Evolutionary conservation across 2,797 vertebrate species (phyloP), one percentile per base, ranked within the genome.

Genomic region (Chrysocyon brachyurus): DNA sequence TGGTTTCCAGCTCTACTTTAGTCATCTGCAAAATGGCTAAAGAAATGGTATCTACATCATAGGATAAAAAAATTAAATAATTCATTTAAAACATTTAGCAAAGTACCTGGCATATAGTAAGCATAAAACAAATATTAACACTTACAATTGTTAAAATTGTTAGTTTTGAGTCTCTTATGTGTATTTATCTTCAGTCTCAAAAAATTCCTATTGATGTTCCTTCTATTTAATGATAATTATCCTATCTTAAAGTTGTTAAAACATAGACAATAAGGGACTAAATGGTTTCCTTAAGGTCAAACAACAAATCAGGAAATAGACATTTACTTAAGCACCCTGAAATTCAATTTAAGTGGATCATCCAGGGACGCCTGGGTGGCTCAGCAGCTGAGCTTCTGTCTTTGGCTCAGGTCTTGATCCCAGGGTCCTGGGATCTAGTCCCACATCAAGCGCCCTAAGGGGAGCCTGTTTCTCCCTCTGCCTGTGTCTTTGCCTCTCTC

Each of bases 1-100:
- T 90, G 11, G 82, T 68, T 89, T 83, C 56, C 52, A 87, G 40
- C 8, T 90, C 56, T 22, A 77, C 12, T 61, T 40, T 63, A 31
- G 52, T 88, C 31, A 89, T 90, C 46, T 86, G 17, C 31, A 95
- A 91, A 96, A 92, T 21, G 16, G 24, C 22, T 87, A 87, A 33
- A 90, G 57, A 64, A 40, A 49, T 49, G 72, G 6, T 36, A 72
- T 33, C 49, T 19, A 83, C 7, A 61, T 33, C 10, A 54, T 24
- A 85, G 3, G 22, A 12, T 0, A 70, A 28, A 86, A 52, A 64
- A 85, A 86, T 52, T 15, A 90, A 84, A 70, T 31, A 79, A 79
- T 33, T 36, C 33, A 96, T 54, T 31, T 52, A 92, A 96, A 95
- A 73, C 9, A 57, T n/a, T 84, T 68, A 22, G 64, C 66, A 81